Evolutionary conservation across 2,797 vertebrate species (phyloP), one percentile per base, ranked within the genome.

Genomic region (Sebastes matsubarae): DNA sequence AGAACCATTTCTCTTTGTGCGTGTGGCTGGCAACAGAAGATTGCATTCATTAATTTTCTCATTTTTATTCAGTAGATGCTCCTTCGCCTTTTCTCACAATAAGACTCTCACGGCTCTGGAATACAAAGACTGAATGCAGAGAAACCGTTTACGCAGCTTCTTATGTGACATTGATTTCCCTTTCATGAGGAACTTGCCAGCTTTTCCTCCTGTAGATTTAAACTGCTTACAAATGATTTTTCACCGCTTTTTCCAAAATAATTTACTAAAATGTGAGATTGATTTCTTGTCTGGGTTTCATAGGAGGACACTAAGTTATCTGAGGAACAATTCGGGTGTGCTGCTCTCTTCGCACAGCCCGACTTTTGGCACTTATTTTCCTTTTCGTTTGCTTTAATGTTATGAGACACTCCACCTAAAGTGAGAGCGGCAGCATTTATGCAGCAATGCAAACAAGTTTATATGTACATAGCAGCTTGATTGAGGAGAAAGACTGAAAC

Each of bases 361-460:
- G 60, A 64, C 69, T 82, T 84, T 68, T 82, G 72, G 92, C 92
- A 92, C 93, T 90, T 91, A 81, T 38, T 74, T 73, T 75, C 29
- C 42, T 75, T 85, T 42, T 73, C 12, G n/a, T 89, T 89, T 80
- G 67, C 79, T 76, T 83, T 75, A 59, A 75, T 65, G 18, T 78
- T 50, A 32, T 7, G 27, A 77, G 34, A 59, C 11, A 10, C 24
- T 75, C 30, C 42, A 70, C n/a, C 72, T 85, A 68, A 85, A 81
- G 83, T 46, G 67, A 77, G 68, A 52, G 75, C 64, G 50, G 80
- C 50, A 52, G 16, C 73, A 64, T 86, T 88, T 88, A 80, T 92
- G 89, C 76, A 84, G 83, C 70, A 80, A 65, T 64, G 54, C 55
- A 55, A 78, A 71, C 68, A 64, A 6, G 42, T 81, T 75, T 81